Base-by-base conservation (phyloP, 2,113 vertebrate species). In the Ophiodon elongatus region DNA sequence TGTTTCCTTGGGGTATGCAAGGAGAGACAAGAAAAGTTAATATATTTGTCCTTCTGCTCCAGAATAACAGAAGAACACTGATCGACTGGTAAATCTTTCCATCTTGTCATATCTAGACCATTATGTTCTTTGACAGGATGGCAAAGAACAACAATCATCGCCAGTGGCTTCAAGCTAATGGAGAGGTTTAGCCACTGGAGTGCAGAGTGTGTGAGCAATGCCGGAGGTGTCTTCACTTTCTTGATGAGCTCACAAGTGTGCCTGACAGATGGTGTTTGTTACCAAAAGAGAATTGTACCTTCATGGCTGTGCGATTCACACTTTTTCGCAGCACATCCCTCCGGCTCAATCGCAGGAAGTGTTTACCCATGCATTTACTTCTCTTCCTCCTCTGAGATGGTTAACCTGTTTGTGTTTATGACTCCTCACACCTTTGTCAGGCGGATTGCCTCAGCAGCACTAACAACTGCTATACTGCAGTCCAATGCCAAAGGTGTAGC, bases 231-330 rank as follows among this genome's bases (percentile, higher is more conserved):
- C 64, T 84, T 79, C 69, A 60, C 69, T 76, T 79, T 87, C 56
- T 70, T 83, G 78, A 86, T 87, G 83, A 89, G 81, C 85, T 86
- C 73, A 82, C 79, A 57, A 85, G 56, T 54, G 57, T 76, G 89
- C 73, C 73, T 83, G 77, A 88, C 93, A 94, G 94, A 94, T 94
- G 91, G 81, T 85, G 89, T 86, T 91, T 92, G 89, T 87, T 90
- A 85, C 78, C 64, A 62, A 81, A 69, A 78, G 74, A 91, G 76
- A 91, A 87, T 78, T 83, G 73, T 64, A 84, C 81, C 89, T 92
- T 76, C 79, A 85, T 75, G 83, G 76, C 70, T 78, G 70, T 74
- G 43, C 31, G 17, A 83, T 78, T 88, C 76, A 85, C 57, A 70
- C 60, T 82, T 82, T 66, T 79, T 80, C 21, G 50, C 76, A 62